Base-by-base conservation (phyloP, 2,888 invertebrate species). In the Drosophila heteroneura region DNA sequence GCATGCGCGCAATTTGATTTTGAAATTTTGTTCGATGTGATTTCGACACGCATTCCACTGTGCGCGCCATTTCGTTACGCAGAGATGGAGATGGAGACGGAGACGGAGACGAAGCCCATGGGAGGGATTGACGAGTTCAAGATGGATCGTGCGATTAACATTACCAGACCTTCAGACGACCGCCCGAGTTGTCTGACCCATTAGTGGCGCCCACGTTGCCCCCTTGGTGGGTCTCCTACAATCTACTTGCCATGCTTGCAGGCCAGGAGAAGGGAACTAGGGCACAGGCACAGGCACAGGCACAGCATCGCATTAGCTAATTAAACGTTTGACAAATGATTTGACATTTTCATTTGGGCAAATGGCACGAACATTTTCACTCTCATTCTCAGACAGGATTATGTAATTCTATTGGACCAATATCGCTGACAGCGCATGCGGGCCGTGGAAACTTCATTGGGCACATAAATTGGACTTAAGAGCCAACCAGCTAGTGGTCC, bases 261-360 rank as follows among this genome's bases (percentile, higher is more conserved):
- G 26, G 26, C 16, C n/a, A n/a, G 37, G 32, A 26, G 32, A 47
- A 5, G 37, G 37, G 51, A 5, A 22, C 5, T 51, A 7, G 12
- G 28, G 3, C 22, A 26, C 28, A 19, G 51, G 19, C 19, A 19
- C 16, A 22, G 19, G 37, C 53, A 26, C 32, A 39, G 33, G 47
- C 44, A 54, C 56, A 58, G 54, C 57, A 53, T 63, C 73, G 73
- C 53, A 47, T 69, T 56, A 63, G 77, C 78, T 79, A 85, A 85
- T 85, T 87, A 81, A 85, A 74, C 58, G 67, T 72, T 88, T 86
- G 86, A 86, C 88, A 86, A 86, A 86, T 88, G 88, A 80, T 82
- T 83, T 85, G 85, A 87, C 85, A 83, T 79, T 82, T 83, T 70
- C 82, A 86, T 86, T 86, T 81, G 35, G 75, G 64, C 70, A 78